These are phyloP conservation scores for Dromaius novaehollandiae DNA, from an alignment of 2,113 vertebrate species.

Conservation along the genomic window DNA sequence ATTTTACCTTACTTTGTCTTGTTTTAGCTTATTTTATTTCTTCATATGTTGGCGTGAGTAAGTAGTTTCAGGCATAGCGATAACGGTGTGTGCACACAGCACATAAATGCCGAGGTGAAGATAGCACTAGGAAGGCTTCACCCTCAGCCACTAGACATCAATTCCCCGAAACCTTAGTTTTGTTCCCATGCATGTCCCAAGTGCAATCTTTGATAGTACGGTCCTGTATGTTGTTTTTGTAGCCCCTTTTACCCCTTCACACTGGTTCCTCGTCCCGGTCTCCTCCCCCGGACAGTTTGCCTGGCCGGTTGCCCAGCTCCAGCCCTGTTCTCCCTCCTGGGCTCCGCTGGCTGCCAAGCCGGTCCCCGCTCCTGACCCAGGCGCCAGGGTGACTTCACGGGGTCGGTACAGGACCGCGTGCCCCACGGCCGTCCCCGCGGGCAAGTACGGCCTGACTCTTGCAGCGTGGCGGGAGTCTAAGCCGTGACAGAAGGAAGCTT, in stretches of 20 bases:
- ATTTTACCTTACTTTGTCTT: not conserved
- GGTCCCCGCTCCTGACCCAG: not conserved
- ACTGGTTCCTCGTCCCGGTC: not conserved
- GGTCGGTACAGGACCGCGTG: not conserved
- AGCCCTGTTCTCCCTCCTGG: not conserved
- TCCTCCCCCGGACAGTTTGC: not conserved
- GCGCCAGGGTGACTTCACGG: not conserved
- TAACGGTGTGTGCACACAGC: accelerated
- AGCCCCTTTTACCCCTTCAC: not conserved
- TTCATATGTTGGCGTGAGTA: accelerated
- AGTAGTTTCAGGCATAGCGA: not conserved
- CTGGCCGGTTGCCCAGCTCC: not conserved
- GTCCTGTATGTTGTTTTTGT: accelerated
- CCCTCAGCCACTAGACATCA: not conserved
- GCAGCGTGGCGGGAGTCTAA: not conserved
- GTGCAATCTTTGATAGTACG: not conserved
- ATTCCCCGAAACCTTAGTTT: not conserved
- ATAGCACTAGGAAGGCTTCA: not conserved
- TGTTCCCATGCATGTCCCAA: not conserved
- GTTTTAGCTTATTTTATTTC: not conserved
- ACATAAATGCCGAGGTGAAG: not conserved
- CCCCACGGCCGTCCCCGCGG: not conserved
- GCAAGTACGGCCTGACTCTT: not conserved
- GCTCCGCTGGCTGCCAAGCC: not conserved
- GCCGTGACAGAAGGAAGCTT: not conserved